A percentile compares a stretch with the other conserved stretches of the same genome.
These are phyloP conservation scores for Ceratothoa steindachneri DNA, from an alignment of 2,888 invertebrate species.

Conservation along the genomic window DNA sequence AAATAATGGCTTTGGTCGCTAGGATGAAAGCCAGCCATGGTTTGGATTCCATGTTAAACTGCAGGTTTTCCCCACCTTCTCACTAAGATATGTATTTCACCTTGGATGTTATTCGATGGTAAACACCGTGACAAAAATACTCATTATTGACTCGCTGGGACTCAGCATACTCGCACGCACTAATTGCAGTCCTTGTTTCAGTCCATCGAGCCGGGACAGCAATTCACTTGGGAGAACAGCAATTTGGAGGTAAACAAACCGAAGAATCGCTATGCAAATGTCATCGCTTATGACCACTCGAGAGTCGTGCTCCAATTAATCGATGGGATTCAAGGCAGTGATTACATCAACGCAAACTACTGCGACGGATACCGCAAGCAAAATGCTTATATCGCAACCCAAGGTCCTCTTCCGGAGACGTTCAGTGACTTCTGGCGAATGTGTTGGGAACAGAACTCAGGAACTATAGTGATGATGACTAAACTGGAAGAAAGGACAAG, in stretches of 20 bases:
- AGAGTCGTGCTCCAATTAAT: constrained; percentile 86
- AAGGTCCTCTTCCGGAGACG: constrained; percentile 94
- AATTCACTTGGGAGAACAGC: constrained; percentile 99
- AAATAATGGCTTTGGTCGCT: no score
- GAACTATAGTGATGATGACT: constrained; percentile 99
- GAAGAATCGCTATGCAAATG: constrained; percentile 98
- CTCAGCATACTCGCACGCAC: no score
- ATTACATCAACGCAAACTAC: constrained; percentile 98
- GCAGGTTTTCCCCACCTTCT: no score
- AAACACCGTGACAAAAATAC: no score
- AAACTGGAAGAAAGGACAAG: constrained; percentile 93
- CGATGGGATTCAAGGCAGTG: constrained; percentile 83
- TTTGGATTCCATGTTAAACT: no score
- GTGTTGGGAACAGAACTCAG: constrained; percentile 95
- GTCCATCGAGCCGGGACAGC: constrained; percentile 97
- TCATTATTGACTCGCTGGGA: no score
- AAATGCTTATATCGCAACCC: constrained; percentile 97
- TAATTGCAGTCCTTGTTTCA: no score
- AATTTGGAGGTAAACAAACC: constrained; percentile 96
- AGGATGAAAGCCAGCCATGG: no score
- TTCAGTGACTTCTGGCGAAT: constrained; percentile 98
- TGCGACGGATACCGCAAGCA: constrained; percentile 98
- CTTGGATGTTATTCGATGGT: no score
- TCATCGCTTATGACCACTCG: constrained; percentile 97
- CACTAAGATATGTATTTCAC: no score